Conservation (phyloP, 2,113 vertebrate species). For the Xyliphius kryptos region DNA sequence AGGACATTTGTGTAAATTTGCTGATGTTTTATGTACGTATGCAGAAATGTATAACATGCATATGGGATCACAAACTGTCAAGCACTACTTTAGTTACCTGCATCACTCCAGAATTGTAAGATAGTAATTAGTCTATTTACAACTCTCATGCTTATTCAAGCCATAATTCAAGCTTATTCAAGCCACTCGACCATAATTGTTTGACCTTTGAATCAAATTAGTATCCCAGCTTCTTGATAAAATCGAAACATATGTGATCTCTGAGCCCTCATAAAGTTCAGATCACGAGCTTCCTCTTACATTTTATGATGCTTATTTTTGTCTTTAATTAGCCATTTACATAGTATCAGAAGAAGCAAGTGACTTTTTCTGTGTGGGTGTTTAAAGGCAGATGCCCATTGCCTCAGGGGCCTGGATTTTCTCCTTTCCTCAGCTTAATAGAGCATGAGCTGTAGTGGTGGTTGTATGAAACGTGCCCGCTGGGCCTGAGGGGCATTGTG, state of each 20-base stretch:
- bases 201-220: too few species aligned
- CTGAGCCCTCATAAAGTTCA: background rate
- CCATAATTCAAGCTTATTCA: too few species aligned
- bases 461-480: conserved; percentile 22
- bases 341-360: conserved; percentile 40
- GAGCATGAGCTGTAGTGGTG: conserved; percentile 40
- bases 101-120: too few species aligned
- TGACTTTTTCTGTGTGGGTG: conserved; percentile 48
- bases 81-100: too few species aligned
- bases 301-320: conserved; percentile 42
- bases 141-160: too few species aligned
- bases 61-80: too few species aligned
- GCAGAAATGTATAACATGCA: too few species aligned
- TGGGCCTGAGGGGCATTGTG: conserved; percentile 47
- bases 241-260: conserved; percentile 8
- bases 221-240: background rate
- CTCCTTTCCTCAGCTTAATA: conserved; percentile 55
- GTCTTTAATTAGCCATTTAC: conserved; percentile 50
- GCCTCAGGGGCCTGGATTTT: conserved; percentile 48
- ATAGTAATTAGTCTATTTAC: too few species aligned
- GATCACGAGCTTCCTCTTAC: conserved; percentile 12
- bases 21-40: too few species aligned
- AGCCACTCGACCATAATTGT: too few species aligned
- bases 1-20: too few species aligned
- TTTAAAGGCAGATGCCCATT: conserved; percentile 51